These are phyloP conservation scores for Papilio polytes DNA, from an alignment of 1,140 invertebrate genomes.

Conservation along the genomic window DNA sequence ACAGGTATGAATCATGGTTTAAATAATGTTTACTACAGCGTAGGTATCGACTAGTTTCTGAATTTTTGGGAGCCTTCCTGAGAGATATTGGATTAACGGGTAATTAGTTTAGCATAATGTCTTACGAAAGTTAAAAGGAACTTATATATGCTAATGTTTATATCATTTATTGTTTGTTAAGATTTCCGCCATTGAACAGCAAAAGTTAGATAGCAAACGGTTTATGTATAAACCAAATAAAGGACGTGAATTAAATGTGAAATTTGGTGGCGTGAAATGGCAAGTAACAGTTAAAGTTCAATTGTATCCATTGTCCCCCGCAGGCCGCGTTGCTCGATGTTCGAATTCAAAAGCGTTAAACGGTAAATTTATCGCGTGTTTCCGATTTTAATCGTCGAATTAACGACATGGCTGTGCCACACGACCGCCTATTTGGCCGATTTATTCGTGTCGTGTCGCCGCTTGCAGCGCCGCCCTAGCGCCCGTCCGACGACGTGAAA, in stretches of 20 bases:
- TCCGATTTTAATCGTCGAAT: constrained; percentile 79
- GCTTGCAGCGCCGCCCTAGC: constrained; percentile 41
- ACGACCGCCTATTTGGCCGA: constrained; percentile 60
- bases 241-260: background rate
- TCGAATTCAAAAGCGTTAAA: constrained; percentile 72
- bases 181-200: background rate
- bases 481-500: constrained; percentile 38
- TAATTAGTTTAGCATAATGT: no score
- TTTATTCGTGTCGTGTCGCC: constrained; percentile 60
- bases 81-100: no score
- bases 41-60: no score
- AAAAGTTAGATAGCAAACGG: background rate
- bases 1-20: no score
- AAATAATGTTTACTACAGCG: no score
- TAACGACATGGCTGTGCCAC: constrained; percentile 64
- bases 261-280: constrained; percentile 26
- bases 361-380: constrained; percentile 76
- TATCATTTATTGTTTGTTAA: no score
- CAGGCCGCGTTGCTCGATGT: constrained; percentile 56
- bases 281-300: constrained; percentile 43
- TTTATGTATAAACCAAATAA: background rate
- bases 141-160: no score
- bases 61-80: no score
- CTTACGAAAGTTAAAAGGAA: no score
- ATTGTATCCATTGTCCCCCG: constrained; percentile 50